Evolutionary conservation across 2,113 vertebrate species (phyloP).

Genomic region (Melanerpes formicivorus): DNA sequence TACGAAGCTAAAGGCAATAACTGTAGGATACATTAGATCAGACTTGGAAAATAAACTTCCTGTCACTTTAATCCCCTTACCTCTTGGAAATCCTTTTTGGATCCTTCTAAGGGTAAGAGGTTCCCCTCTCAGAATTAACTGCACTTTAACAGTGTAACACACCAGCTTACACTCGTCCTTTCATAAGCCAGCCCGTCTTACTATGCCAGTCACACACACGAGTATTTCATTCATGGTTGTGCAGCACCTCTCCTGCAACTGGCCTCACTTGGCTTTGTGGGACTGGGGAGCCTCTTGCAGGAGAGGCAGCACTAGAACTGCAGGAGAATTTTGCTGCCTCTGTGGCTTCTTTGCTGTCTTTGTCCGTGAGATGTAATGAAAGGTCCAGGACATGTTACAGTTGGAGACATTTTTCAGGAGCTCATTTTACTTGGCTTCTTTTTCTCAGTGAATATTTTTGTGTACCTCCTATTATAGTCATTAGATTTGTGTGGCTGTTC

Average conservation of each 20-base stretch:
- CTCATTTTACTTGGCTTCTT: neutral
- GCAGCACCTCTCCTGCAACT: neutral
- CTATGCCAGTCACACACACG: accelerated
- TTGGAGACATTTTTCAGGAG: neutral
- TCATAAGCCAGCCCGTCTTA: neutral
- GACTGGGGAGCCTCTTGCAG: neutral
- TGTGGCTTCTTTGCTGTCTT: neutral
- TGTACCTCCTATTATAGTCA: slow-evolving; percentile 36
- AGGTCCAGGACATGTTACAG: neutral
- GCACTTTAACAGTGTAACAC: neutral
- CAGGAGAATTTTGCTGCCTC: neutral
- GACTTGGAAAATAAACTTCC: neutral
- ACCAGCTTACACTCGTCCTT: neutral
- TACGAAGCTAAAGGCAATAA: neutral
- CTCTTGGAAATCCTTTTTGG: neutral
- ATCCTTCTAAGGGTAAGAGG: neutral
- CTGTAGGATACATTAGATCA: neutral
- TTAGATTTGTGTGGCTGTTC: slow-evolving; percentile 38
- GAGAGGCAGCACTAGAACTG: neutral
- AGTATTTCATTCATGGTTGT: neutral
- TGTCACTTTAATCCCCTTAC: neutral
- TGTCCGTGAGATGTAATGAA: accelerated
- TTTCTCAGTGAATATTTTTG: slow-evolving; percentile 18
- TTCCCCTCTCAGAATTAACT: neutral
- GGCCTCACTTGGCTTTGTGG: neutral